phyloP scores from a whole-genome alignment of 2,888 invertebrate genomes.

The Nineta flava region DNA sequence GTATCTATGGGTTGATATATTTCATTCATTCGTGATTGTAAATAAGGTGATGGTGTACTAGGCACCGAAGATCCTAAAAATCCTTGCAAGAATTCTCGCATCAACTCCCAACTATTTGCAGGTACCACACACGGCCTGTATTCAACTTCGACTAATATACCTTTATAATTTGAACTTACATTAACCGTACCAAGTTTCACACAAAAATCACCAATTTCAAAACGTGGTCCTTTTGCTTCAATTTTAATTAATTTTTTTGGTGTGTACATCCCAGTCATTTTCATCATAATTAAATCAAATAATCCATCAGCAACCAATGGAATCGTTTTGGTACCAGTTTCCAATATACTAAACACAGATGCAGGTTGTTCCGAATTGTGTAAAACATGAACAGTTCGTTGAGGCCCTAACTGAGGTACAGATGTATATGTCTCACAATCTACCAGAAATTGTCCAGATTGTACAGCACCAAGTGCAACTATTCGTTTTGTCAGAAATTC shows the following conservation, averaged over 20 bases:
- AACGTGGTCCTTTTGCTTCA: slow-evolving; percentile 77
- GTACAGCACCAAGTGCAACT: slow-evolving; percentile 68
- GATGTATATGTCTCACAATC: slow-evolving; percentile 90
- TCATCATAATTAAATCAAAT: slow-evolving; percentile 81
- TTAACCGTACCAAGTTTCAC: slow-evolving; percentile 87
- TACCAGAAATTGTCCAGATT: slow-evolving; percentile 79
- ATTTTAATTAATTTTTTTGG: slow-evolving; percentile 73
- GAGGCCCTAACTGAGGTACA: slow-evolving; percentile 48
- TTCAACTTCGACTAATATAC: slow-evolving; percentile 44
- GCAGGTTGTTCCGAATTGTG: slow-evolving; percentile 94
- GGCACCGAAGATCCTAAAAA: slow-evolving; percentile 65
- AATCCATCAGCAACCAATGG: slow-evolving; percentile 81
- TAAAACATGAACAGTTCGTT: slow-evolving; percentile 77
- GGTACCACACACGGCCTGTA: slow-evolving; percentile 83
- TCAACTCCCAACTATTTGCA: slow-evolving; percentile 76
- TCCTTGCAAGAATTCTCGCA: slow-evolving; percentile 83
- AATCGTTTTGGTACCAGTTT: slow-evolving; percentile 71
- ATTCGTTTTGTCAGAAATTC: slow-evolving; percentile 76
- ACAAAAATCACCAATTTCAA: slow-evolving; percentile 81
- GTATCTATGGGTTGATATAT: slow-evolving; percentile 84
- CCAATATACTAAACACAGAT: slow-evolving; percentile 81
- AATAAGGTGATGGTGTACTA: slow-evolving; percentile 56
- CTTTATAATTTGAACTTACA: slow-evolving; percentile 85
- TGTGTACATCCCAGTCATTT: slow-evolving; percentile 73
- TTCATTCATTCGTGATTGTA: slow-evolving; percentile 62